phyloP scores from a whole-genome alignment of 2,797 vertebrate genomes.

The Aythya fuligula region DNA sequence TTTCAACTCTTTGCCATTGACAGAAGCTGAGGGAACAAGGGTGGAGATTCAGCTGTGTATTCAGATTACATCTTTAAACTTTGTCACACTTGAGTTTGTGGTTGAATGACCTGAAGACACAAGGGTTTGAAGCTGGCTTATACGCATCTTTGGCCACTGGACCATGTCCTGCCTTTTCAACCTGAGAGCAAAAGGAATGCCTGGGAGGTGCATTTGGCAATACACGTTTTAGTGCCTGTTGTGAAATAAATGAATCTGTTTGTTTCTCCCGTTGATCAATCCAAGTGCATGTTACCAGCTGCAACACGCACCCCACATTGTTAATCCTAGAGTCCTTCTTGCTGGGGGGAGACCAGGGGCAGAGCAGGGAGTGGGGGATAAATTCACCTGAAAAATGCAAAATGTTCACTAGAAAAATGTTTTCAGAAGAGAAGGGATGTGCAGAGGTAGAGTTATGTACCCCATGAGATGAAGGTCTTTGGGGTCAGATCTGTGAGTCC shows the following conservation, averaged over 20 bases:
- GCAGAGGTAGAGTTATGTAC: background rate
- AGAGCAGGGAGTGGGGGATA: background rate
- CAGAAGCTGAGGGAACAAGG: background rate
- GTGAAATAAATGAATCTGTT: background rate
- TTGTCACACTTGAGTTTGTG: background rate
- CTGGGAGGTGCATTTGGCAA: background rate
- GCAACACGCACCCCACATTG: background rate
- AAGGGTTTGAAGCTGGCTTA: background rate
- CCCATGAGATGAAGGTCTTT: background rate
- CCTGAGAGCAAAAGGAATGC: background rate
- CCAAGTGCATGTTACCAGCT: background rate
- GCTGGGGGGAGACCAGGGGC: fast-evolving
- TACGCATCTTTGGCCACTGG: background rate
- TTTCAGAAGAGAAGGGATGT: background rate
- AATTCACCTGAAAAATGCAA: background rate
- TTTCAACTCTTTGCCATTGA: background rate
- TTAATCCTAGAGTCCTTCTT: background rate
- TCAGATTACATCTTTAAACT: background rate
- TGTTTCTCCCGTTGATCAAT: background rate
- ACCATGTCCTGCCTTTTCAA: background rate
- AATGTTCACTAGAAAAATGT: background rate
- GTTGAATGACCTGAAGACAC: background rate
- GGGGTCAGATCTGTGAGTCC: background rate
- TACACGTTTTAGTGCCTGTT: background rate
- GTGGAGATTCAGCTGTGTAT: background rate